Percentiles rank a stretch among this genome's conserved stretches.
phyloP scores from a whole-genome alignment of 1,140 invertebrate species.

The Lineus longissimus region DNA sequence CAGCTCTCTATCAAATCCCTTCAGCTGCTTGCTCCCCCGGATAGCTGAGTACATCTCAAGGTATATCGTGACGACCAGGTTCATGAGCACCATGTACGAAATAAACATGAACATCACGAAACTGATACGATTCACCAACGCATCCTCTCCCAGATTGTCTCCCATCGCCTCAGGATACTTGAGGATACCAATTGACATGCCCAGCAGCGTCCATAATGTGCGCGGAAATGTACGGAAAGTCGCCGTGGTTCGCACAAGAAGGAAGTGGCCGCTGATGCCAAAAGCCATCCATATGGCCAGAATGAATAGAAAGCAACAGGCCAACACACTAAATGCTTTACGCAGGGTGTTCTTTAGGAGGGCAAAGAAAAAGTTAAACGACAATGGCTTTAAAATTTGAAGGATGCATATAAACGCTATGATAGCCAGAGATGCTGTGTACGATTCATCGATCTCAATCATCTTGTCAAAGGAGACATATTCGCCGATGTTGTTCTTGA shows the following conservation, averaged over 20 bases:
- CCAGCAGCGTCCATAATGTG: background rate
- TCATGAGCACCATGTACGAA: background rate
- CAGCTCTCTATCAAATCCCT: background rate
- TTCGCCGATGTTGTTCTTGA: background rate
- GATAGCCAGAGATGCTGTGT: background rate
- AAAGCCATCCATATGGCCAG: background rate
- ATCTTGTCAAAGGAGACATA: slow-evolving; percentile 1
- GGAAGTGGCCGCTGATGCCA: background rate
- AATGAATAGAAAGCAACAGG: background rate
- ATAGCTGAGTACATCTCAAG: background rate
- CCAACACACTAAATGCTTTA: background rate
- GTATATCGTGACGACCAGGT: background rate
- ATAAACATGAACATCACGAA: background rate
- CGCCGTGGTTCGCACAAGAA: background rate
- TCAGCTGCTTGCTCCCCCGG: background rate
- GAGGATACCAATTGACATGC: background rate
- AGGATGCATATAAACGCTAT: background rate
- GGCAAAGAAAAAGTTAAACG: background rate
- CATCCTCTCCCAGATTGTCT: background rate
- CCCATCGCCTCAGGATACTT: background rate
- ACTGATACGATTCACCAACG: no score
- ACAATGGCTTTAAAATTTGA: background rate
- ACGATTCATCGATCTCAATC: background rate
- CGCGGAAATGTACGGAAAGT: background rate
- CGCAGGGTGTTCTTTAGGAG: background rate